Conservation (phyloP, 2,888 invertebrate genomes). For the Conchocele bisecta region DNA sequence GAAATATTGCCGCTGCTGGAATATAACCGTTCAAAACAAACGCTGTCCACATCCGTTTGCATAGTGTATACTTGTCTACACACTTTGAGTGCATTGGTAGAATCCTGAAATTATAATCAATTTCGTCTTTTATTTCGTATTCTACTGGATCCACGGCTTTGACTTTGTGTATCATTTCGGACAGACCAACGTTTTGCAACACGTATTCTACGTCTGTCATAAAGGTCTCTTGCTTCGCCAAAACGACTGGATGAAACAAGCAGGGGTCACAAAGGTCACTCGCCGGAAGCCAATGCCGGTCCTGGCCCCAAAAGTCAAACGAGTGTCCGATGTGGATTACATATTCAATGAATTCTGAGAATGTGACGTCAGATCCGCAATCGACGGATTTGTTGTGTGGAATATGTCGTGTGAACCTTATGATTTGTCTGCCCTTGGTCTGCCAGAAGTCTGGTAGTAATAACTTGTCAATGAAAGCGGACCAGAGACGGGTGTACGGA, state of each 20-base stretch:
- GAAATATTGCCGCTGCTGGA: conserved; percentile 40
- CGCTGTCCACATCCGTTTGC: conserved; percentile 58
- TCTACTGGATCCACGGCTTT: conserved; percentile 19
- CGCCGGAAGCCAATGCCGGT: conserved; percentile 69
- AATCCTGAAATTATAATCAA: conserved; percentile 44
- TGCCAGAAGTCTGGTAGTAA: conserved; percentile 68
- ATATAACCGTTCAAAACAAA: conserved; percentile 64
- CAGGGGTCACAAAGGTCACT: conserved; percentile 65
- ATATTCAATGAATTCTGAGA: conserved; percentile 62
- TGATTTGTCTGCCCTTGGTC: conserved; percentile 45
- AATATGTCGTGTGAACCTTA: conserved; percentile 18
- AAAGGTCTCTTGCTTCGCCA: conserved; percentile 64
- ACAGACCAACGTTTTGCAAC: conserved; percentile 44
- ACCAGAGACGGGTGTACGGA: conserved; percentile 67
- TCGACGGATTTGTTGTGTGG: conserved; percentile 5
- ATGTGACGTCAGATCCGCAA: conserved; percentile 68
- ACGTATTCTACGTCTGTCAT: conserved; percentile 48
- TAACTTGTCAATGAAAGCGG: conserved; percentile 69
- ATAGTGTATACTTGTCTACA: conserved; percentile 21
- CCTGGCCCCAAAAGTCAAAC: conserved; percentile 13
- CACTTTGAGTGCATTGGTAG: conserved; percentile 10
- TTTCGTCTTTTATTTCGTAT: conserved; percentile 50
- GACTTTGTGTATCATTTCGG: conserved; percentile 13
- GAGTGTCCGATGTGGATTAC: conserved; percentile 35
- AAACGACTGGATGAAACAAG: conserved; percentile 51